These are phyloP conservation scores for Diaphora mendica DNA, from an alignment of 2,888 invertebrate genomes.

Conservation along the genomic window DNA sequence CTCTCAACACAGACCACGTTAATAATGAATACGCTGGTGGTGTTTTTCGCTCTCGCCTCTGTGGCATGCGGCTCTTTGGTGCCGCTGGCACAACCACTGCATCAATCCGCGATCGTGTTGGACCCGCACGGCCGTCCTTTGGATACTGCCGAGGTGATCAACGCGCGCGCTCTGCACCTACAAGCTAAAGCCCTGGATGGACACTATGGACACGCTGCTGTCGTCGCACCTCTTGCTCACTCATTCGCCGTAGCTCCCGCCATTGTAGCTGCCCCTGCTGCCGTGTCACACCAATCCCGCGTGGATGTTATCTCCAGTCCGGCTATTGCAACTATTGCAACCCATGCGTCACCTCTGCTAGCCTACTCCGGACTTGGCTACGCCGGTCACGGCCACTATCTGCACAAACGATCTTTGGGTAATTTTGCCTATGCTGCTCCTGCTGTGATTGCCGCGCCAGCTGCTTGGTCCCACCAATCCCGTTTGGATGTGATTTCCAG, in stretches of 20 bases:
- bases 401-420: constrained; percentile 69
- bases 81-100: constrained; percentile 78
- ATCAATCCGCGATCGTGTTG: constrained; percentile 79
- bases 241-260: constrained; percentile 39
- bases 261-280: constrained; percentile 55
- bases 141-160: constrained; percentile 82
- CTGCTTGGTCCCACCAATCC: constrained; percentile 73
- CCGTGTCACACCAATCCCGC: constrained; percentile 75
- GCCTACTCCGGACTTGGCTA: constrained; percentile 51
- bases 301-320: constrained; percentile 67
- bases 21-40: constrained; percentile 83
- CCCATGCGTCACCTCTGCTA: constrained; percentile 25
- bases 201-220: constrained; percentile 56
- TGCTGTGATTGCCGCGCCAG: constrained; percentile 57
- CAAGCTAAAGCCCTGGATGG: constrained; percentile 81
- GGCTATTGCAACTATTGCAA: constrained; percentile 56
- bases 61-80: constrained; percentile 85
- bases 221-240: constrained; percentile 52
- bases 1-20: constrained; percentile 66
- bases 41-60: constrained; percentile 88
- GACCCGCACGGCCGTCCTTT: constrained; percentile 81
- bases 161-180: constrained; percentile 80
- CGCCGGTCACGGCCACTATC: constrained; percentile 62
- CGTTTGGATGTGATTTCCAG: constrained; percentile 65
- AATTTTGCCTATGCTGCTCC: constrained; percentile 43